Base-by-base conservation (phyloP, 2,797 vertebrate genomes). In the Phataginus tetradactyla region DNA sequence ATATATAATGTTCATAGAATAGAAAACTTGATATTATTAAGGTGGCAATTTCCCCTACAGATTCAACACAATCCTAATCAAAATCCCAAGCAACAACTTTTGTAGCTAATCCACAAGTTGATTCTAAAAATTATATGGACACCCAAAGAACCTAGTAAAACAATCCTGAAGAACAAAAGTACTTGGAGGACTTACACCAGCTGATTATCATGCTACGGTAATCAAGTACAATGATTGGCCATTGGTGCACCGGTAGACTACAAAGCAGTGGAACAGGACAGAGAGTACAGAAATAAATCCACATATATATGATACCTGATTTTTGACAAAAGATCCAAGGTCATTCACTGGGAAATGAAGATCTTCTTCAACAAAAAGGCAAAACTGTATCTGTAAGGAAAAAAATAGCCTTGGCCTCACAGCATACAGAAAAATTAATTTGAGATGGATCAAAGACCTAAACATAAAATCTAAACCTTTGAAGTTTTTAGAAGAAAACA, bases 51-150 rank as follows among this genome's bases (percentile, higher is more conserved):
- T 91, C n/a, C 42, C 15, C n/a, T 57, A 39, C n/a, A 71, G 39
- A 81, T 69, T 69, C 61, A 49, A 87, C 34, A 86, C 29, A 53
- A 61, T 61, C 14, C n/a, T 20, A 61, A 80, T 86, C 34, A 80
- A 85, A 95, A 77, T 64, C 37, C 59, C 68, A 95, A 39, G 75
- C 34, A 77, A 4, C 49, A 92, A 25, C 72, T 90, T 79, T 51
- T 59, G 27, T 34, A 80, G 45, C 63, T 72, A 88, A 59, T 88
- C 42, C 79, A 72, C 12, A 91, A 84, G 18, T 59, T 66, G 21
- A 91, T 77, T 85, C 42, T 94, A 88, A 80, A 95, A 85, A 74
- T 37, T 84, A 90, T 68, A 61, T 25, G 63, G 64, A 83, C 87
- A 87, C 42, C 49, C 83, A 87, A 92, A 74, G 45, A 15, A 55